Evolutionary conservation across 2,113 vertebrate genomes (phyloP).

Genomic region (Zingel zingel): DNA sequence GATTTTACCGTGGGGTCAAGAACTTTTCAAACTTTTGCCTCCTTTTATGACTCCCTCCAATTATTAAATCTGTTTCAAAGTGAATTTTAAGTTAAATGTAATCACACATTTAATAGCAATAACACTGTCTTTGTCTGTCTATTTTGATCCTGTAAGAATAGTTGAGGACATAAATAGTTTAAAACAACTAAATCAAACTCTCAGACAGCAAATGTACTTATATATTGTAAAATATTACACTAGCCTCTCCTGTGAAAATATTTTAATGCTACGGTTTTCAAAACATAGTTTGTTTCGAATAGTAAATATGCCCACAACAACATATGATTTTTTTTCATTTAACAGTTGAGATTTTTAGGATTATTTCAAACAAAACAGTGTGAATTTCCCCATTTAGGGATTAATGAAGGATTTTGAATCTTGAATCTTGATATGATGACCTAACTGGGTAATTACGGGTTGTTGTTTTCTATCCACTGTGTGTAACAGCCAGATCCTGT

Average conservation of each 20-base stretch:
- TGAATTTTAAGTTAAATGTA: not conserved
- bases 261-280: not conserved
- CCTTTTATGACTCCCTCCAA: conserved; percentile 16
- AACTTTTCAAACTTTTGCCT: conserved; percentile 12
- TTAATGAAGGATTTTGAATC: no score
- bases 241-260: not conserved
- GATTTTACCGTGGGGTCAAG: conserved; percentile 19
- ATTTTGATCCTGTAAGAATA: not conserved
- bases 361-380: not conserved
- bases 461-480: not conserved
- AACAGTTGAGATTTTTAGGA: not conserved
- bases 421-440: fast-evolving
- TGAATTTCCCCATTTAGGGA: no score
- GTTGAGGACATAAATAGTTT: not conserved
- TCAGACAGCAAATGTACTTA: not conserved
- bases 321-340: not conserved
- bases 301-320: not conserved
- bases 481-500: conserved; percentile 16
- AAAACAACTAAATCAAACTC: not conserved
- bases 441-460: not conserved
- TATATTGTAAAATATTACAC: not conserved
- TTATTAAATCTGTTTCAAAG: conserved; percentile 6
- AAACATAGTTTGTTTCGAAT: not conserved
- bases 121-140: not conserved
- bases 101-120: not conserved